phyloP scores from a whole-genome alignment of 2,113 vertebrate species.

The Aix galericulata region DNA sequence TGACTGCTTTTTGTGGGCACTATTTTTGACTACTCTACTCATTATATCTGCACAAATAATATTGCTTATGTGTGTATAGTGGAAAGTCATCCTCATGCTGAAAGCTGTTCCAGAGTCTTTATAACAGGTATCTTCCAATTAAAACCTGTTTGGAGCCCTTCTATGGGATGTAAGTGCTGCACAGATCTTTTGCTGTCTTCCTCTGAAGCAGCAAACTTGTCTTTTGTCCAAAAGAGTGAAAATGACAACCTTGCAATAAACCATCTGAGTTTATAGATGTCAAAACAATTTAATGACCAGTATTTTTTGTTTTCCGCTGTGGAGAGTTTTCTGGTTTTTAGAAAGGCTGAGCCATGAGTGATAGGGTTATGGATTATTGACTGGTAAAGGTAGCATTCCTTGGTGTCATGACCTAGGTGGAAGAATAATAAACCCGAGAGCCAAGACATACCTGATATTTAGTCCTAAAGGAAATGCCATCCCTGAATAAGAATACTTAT shows the following conservation, averaged over 20 bases:
- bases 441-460: neutral
- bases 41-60: neutral
- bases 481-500: neutral
- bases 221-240: neutral
- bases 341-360: neutral
- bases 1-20: neutral
- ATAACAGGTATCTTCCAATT: neutral
- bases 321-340: neutral
- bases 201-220: neutral
- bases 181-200: neutral
- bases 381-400: neutral
- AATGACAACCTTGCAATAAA: neutral
- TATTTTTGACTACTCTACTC: neutral
- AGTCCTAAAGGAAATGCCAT: neutral
- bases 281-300: neutral
- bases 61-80: neutral
- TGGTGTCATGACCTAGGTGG: neutral
- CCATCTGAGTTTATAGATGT: neutral
- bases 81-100: neutral
- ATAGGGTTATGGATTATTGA: neutral
- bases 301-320: neutral
- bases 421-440: neutral
- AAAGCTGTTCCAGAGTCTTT: neutral
- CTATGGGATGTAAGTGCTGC: neutral
- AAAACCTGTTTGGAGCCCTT: neutral